Base-by-base conservation (phyloP, 2,888 invertebrate genomes). In the Drosophila siamana region DNA sequence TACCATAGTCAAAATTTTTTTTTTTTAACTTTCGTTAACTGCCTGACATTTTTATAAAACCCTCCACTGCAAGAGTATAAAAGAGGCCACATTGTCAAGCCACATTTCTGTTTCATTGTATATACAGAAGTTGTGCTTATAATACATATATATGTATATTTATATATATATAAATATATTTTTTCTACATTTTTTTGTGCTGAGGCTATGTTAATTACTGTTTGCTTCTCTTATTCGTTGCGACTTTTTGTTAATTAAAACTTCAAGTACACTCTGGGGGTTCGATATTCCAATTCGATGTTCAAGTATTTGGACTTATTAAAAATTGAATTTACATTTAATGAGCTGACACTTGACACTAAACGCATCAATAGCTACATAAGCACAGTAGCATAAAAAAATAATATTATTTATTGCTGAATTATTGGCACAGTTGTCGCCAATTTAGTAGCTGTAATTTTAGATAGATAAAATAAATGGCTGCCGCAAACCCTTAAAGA, bases 231-330 rank as follows among this genome's bases (percentile, higher is more conserved):
- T 60, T 48, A 51, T 46, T 16, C 36, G 11, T 54, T 33, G 61
- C 54, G 70, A 55, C 41, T 65, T 68, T 74, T 78, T 78, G 60
- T 55, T 68, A 78, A 77, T 79, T 77, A 77, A 79, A 79, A 75
- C 47, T 75, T 77, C 38, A 75, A 77, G 77, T 36, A 62, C 62
- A 52, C 52, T 70, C 70, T 44, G 30, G 13, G 48, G 19, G 24
- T 16, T 5, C 15, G 56, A 56, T 46, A 43, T 54, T 66, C 44
- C 46, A 36, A 46, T 55, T 55, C 26, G 30, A 50, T 67, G 33
- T 50, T 51, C 36, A 38, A 38, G 36, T 15, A 38, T 8, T 38
- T 38, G 33, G 52, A 52, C 19, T 56, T 61, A 61, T 65, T 57
- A 65, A 43, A 40, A 55, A 50, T 57, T 44, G 48, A 44, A 59